Evolutionary conservation across 2,113 vertebrate genomes (phyloP).

Genomic region (Apteryx mantelli): DNA sequence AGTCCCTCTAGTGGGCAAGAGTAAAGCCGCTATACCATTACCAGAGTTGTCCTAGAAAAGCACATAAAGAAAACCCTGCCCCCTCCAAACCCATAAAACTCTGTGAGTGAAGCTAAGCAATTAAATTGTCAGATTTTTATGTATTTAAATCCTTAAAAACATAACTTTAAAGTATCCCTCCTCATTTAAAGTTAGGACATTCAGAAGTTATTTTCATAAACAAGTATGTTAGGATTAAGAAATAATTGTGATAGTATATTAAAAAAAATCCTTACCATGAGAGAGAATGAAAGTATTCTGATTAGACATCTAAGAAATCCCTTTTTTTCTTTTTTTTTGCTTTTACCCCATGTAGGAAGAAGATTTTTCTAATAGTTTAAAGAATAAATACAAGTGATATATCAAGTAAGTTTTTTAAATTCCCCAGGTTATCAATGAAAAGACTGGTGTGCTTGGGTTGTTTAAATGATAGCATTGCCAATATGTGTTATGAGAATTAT

Average conservation of each 20-base stretch:
- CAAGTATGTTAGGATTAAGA: neutral
- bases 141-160: neutral
- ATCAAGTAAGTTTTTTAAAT: neutral
- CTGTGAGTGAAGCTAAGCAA: neutral
- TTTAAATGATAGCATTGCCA: neutral
- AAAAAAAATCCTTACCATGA: neutral
- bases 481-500: neutral
- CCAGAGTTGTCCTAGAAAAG: neutral
- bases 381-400: neutral
- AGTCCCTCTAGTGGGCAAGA: slow-evolving; percentile 15
- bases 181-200: neutral
- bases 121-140: neutral
- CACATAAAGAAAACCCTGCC: neutral
- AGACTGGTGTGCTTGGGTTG: neutral
- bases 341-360: neutral
- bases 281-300: neutral
- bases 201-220: neutral
- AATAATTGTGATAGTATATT: neutral
- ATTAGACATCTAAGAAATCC: neutral
- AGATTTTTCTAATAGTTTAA: neutral
- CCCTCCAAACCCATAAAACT: rapidly evolving
- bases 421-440: neutral
- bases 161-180: neutral
- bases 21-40: neutral
- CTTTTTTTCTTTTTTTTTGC: neutral